Evolutionary conservation across 2,888 invertebrate genomes (phyloP), one percentile per base, ranked within the genome.

Genomic region (Mesorhabditis spiculigera): DNA sequence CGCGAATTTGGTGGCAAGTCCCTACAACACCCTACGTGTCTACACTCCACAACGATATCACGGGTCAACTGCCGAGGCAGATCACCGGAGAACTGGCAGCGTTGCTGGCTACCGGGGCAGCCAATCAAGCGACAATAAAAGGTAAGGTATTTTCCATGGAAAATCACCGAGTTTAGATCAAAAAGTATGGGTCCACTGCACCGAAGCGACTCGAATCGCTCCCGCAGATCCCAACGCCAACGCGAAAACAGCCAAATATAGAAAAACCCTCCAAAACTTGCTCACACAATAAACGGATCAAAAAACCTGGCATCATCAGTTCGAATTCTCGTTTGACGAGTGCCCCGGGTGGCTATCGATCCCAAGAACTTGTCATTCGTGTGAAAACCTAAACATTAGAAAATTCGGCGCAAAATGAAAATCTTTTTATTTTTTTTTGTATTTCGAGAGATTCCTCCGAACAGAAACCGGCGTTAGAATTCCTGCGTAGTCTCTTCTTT

Each of bases 251-350:
- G 79, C 68, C 79, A 79, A 66, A 71, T 77, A 42, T 77, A 70
- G 63, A 28, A 28, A 28, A 28, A 28, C 28, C 28, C 28, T 96
- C 81, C 90, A 90, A 90, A 86, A 86, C 63, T 28, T 28, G 28
- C 28, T 28, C 28, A 28, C 28, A 28, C 3, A 28, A 28, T 28
- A 28, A 28, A 28, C 28, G 28, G 28, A 28, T 28, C 28, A 28
- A 28, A 28, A 28, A 28, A 28, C 28, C 28, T 28, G 28, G 28
- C 28, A 28, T 28, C 28, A 28, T 28, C 28, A 1, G 28, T 28
- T 28, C 28, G 28, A 28, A 28, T 28, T 28, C 28, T 28, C 28
- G 28, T 28, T 28, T 28, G 28, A 28, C 28, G 28, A 28, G 28
- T 28, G 28, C 28, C 28, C 28, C 28, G 28, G 28, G 28, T 28